These are phyloP conservation scores for Trichonephila inaurata DNA, from an alignment of 1,140 invertebrate species.

Conservation along the genomic window DNA sequence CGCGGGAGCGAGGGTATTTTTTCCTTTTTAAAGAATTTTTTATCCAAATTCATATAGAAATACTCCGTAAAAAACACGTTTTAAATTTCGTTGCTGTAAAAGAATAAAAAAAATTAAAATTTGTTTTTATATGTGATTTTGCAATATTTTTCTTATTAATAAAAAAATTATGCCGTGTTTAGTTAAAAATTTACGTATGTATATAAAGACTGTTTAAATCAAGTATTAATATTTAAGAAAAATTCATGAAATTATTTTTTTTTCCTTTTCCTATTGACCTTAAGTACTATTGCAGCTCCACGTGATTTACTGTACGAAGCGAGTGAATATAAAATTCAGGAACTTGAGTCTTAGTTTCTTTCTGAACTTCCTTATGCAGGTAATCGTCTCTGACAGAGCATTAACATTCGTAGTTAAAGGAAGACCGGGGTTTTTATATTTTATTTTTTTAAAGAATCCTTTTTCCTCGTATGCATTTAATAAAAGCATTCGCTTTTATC, in stretches of 20 bases:
- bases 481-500: constrained; percentile 52
- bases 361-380: constrained; percentile 24
- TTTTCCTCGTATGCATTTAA: constrained; percentile 54
- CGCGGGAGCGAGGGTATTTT: too few relatives aligned
- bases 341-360: background rate
- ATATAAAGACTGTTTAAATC: too few relatives aligned
- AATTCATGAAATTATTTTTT: background rate
- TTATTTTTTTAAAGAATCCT: background rate
- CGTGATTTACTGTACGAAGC: constrained; percentile 8
- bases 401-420: constrained; percentile 45
- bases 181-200: too few relatives aligned
- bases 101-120: too few relatives aligned
- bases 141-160: too few relatives aligned
- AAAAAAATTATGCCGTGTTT: too few relatives aligned
- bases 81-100: too few relatives aligned
- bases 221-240: too few relatives aligned
- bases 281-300: background rate
- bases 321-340: constrained; percentile 43
- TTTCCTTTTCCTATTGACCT: background rate
- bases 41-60: too few relatives aligned
- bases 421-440: background rate
- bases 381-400: constrained; percentile 24
- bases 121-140: too few relatives aligned
- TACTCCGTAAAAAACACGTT: too few relatives aligned
- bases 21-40: too few relatives aligned